These are phyloP conservation scores for Homarus gammarus DNA, from an alignment of 2,888 invertebrate species.

Conservation along the genomic window DNA sequence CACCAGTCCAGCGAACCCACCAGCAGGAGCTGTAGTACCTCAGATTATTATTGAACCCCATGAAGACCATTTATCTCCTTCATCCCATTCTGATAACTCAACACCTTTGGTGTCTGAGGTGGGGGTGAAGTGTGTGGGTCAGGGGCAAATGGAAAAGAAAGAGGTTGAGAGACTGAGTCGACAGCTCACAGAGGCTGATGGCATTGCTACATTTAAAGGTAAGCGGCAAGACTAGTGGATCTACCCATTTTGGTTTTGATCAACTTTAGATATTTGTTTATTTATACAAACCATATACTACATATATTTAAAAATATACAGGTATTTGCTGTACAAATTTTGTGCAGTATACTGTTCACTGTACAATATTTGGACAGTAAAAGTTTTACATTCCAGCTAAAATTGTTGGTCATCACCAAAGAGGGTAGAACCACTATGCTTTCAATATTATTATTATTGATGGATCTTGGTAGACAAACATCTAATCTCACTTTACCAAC, in stretches of 20 bases:
- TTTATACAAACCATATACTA: not conserved
- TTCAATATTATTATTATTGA: not conserved
- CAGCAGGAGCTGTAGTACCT: not conserved
- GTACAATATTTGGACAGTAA: no score
- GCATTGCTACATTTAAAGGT: constrained; percentile 75
- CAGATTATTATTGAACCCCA: constrained; percentile 30
- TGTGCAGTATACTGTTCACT: no score
- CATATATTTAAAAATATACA: no score
- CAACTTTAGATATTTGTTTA: not conserved
- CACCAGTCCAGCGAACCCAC: not conserved
- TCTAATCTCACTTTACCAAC: not conserved
- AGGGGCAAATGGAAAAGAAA: constrained; percentile 32
- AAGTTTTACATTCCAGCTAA: not conserved
- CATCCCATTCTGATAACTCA: constrained; percentile 17
- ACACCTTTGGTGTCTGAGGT: not conserved
- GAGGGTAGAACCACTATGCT: not conserved
- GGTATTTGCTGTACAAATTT: no score
- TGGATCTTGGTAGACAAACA: not conserved
- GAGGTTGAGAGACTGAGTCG: constrained; percentile 73
- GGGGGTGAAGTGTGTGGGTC: not conserved
- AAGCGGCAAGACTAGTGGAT: constrained; percentile 36
- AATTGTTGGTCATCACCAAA: not conserved
- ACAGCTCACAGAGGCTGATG: constrained; percentile 70
- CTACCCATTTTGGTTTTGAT: not conserved
- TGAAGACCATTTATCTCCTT: not conserved